These are phyloP conservation scores for Pipistrellus pygmaeus DNA, from an alignment of 2,797 vertebrate species.

Conservation along the genomic window DNA sequence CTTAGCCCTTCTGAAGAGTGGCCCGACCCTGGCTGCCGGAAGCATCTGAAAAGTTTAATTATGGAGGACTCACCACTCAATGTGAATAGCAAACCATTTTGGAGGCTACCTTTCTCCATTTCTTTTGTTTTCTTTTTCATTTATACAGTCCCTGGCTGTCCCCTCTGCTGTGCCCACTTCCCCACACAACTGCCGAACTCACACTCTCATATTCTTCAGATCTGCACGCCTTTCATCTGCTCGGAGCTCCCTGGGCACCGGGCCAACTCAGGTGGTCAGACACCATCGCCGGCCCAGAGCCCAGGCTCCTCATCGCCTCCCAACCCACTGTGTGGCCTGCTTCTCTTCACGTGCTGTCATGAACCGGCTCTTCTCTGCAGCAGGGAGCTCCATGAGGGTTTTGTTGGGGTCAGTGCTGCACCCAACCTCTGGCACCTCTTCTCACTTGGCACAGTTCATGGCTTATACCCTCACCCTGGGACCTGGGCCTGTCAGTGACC, in stretches of 20 bases:
- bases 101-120: not conserved
- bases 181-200: not conserved
- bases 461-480: too few species aligned
- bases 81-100: accelerated
- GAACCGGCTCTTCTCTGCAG: not conserved
- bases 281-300: accelerated
- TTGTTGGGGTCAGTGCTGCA: accelerated
- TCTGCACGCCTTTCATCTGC: not conserved
- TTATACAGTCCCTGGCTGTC: not conserved
- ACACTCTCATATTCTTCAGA: not conserved
- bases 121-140: accelerated
- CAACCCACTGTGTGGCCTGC: accelerated
- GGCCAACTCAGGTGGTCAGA: accelerated
- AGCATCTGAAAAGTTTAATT: not conserved
- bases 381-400: accelerated
- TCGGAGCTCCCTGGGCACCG: accelerated
- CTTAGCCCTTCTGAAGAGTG: not conserved
- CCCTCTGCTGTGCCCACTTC: not conserved
- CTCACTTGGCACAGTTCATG: accelerated
- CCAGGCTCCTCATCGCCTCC: not conserved
- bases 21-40: not conserved
- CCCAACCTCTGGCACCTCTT: too few species aligned
- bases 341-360: accelerated
- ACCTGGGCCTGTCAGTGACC: not conserved
- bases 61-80: not conserved